phyloP scores from a whole-genome alignment of 2,113 vertebrate genomes.

The Atlantisia rogersi region DNA sequence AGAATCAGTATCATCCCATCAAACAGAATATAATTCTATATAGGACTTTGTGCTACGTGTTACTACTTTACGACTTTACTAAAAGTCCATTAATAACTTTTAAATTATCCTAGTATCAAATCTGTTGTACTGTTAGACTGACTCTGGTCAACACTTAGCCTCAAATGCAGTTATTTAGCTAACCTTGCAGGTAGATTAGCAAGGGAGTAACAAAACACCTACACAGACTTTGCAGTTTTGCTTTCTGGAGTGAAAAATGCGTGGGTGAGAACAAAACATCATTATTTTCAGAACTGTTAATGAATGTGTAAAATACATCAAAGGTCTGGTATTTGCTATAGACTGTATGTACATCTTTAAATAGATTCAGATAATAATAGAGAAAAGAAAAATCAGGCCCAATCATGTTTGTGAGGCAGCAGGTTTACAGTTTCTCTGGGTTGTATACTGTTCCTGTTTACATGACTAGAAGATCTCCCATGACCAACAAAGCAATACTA shows the following conservation, averaged over 20 bases:
- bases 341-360: neutral
- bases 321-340: neutral
- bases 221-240: neutral
- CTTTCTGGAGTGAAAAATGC: neutral
- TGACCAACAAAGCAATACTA: neutral
- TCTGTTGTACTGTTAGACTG: neutral
- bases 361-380: neutral
- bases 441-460: neutral
- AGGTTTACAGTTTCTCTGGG: neutral
- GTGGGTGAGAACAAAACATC: neutral
- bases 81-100: neutral
- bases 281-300: neutral
- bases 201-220: neutral
- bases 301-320: neutral
- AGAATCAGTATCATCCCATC: accelerated
- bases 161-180: neutral
- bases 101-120: neutral
- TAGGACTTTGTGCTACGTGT: neutral
- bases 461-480: neutral
- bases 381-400: neutral
- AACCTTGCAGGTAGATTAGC: neutral
- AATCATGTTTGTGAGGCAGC: neutral
- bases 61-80: neutral
- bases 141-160: neutral
- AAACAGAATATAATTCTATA: neutral